Conservation (phyloP, 2,797 vertebrate species). For the Lateolabrax maculatus region DNA sequence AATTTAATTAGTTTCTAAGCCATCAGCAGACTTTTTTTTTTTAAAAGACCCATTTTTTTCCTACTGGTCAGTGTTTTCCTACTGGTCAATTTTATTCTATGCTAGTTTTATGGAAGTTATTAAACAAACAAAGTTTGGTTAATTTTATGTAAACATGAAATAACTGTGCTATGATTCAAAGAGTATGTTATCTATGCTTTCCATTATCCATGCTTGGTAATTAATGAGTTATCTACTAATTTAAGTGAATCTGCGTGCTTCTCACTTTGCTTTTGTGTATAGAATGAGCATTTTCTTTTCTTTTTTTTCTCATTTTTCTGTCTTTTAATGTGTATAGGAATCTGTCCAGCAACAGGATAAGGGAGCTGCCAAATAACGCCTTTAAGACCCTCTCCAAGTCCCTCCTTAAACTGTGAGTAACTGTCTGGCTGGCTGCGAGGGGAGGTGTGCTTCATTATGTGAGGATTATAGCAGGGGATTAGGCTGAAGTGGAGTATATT, state of each 20-base stretch:
- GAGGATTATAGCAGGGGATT: conserved; percentile 8
- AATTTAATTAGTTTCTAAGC: not conserved
- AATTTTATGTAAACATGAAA: not conserved
- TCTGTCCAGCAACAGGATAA: conserved; percentile 86
- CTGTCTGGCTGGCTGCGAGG: not conserved
- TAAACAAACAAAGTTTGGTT: not conserved
- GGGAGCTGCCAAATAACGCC: conserved; percentile 78
- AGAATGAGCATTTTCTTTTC: not conserved
- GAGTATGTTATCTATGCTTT: not conserved
- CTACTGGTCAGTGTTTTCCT: not conserved
- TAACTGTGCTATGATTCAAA: not conserved
- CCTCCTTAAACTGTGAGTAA: conserved; percentile 87
- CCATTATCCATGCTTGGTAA: not conserved
- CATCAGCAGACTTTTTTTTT: not conserved
- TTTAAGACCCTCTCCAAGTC: conserved; percentile 83
- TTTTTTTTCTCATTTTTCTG: not conserved
- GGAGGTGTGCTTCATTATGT: conserved; percentile 7
- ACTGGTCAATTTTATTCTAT: not conserved
- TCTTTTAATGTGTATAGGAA: conserved; percentile 74
- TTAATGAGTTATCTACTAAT: not conserved
- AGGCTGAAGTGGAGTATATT: not conserved
- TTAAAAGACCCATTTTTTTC: not conserved
- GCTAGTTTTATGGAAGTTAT: too few species aligned
- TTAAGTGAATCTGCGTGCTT: not conserved
- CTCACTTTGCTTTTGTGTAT: not conserved